Evolutionary conservation across 2,888 invertebrate species (phyloP).

Genomic region (Sphaeridia pumilis): DNA sequence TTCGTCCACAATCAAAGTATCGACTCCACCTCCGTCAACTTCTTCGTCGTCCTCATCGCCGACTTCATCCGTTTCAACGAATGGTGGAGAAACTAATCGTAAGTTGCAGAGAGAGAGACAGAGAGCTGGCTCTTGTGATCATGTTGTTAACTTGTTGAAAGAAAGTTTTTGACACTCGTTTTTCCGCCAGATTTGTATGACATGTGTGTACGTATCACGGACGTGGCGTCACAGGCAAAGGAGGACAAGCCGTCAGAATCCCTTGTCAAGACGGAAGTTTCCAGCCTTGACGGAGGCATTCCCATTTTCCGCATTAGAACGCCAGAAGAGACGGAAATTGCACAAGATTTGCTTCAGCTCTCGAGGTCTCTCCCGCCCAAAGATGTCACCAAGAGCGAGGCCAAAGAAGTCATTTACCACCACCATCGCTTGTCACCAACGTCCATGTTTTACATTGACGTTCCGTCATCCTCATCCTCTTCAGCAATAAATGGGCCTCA

Average conservation of each 20-base stretch:
- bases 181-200: slow-evolving; percentile 23
- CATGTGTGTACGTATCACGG: slow-evolving; percentile 39
- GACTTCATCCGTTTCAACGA: background rate
- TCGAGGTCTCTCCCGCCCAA: slow-evolving; percentile 56
- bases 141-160: background rate
- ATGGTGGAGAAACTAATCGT: background rate
- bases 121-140: background rate
- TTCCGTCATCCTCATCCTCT: background rate
- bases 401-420: slow-evolving; percentile 7
- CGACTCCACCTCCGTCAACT: background rate
- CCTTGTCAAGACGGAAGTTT: slow-evolving; percentile 42
- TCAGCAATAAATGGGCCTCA: background rate
- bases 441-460: slow-evolving; percentile 14
- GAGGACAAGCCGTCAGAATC: slow-evolving; percentile 38
- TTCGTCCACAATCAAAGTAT: too few species aligned
- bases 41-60: background rate
- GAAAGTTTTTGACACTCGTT: background rate
- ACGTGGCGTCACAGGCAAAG: slow-evolving; percentile 35
- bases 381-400: slow-evolving; percentile 12
- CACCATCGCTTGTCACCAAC: background rate
- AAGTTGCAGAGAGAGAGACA: too few species aligned
- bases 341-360: slow-evolving; percentile 50
- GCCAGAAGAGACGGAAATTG: slow-evolving; percentile 79
- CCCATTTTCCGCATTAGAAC: slow-evolving; percentile 43
- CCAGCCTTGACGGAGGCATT: slow-evolving; percentile 46